phyloP scores from a whole-genome alignment of 1,140 invertebrate species.

The Dendroctonus ponderosae region DNA sequence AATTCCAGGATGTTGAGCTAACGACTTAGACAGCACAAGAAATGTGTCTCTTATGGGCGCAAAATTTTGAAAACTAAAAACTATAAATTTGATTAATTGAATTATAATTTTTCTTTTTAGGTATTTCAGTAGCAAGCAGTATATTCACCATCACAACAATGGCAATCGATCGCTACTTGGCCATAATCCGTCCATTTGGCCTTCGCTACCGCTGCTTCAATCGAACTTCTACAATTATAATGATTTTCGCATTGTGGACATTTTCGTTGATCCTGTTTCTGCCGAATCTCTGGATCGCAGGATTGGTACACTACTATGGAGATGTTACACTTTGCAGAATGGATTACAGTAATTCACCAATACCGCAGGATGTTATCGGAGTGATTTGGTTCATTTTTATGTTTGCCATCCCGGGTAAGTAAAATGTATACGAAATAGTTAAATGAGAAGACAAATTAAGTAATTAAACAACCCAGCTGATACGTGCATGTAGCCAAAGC shows the following conservation, averaged over 20 bases:
- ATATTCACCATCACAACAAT: constrained; percentile 77
- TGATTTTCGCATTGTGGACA: constrained; percentile 66
- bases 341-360: constrained; percentile 51
- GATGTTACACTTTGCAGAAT: constrained; percentile 56
- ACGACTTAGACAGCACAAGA: too few relatives aligned
- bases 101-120: constrained; percentile 50
- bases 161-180: constrained; percentile 73
- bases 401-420: constrained; percentile 67
- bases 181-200: constrained; percentile 71
- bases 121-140: constrained; percentile 71
- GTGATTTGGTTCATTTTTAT: constrained; percentile 68
- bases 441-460: neutral
- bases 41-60: too few relatives aligned
- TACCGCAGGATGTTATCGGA: constrained; percentile 58
- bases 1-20: too few relatives aligned
- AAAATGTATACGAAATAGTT: neutral
- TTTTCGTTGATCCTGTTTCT: constrained; percentile 65
- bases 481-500: too few relatives aligned
- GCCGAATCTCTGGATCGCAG: constrained; percentile 49
- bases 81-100: too few relatives aligned
- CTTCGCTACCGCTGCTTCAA: constrained; percentile 62
- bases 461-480: too few relatives aligned
- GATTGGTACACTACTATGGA: constrained; percentile 7
- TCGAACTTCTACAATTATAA: constrained; percentile 61
- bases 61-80: too few relatives aligned